phyloP scores from a whole-genome alignment of 2,797 vertebrate species.

The Tinamus major region DNA sequence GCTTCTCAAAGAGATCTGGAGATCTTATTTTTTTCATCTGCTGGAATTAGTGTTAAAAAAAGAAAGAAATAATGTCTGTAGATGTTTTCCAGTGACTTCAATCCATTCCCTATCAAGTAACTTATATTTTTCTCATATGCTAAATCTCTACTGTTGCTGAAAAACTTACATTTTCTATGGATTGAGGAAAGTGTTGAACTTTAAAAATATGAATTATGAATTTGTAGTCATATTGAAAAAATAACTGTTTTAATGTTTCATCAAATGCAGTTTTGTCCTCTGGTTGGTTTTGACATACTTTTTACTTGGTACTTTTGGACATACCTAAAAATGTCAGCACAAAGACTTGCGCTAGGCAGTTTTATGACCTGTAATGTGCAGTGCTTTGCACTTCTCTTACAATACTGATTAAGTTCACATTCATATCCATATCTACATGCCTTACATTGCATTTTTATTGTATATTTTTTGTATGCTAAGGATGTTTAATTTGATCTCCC shows the following conservation, averaged over 20 bases:
- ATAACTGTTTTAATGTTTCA: not conserved
- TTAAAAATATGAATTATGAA: not conserved
- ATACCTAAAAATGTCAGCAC: not conserved
- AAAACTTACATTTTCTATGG: not conserved
- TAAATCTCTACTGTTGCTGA: not conserved
- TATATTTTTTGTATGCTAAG: not conserved
- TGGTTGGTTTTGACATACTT: not conserved
- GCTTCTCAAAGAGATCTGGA: not conserved
- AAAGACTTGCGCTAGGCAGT: not conserved
- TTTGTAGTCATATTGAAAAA: not conserved
- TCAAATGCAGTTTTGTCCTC: not conserved
- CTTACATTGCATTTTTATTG: not conserved
- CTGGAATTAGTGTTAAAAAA: not conserved
- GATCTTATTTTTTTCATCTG: not conserved
- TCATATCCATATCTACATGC: not conserved
- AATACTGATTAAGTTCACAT: not conserved
- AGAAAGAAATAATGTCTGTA: not conserved
- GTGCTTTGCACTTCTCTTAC: not conserved
- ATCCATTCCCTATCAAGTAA: not conserved
- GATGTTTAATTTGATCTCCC: not conserved
- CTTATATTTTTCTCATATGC: not conserved
- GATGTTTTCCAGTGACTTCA: not conserved
- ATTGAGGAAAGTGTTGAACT: not conserved
- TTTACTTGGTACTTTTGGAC: not conserved
- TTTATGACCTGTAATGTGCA: not conserved